Percentiles rank a stretch among this genome's conserved stretches.
Conservation (phyloP, 2,888 invertebrate species). For the Xestia rhomboidea region DNA sequence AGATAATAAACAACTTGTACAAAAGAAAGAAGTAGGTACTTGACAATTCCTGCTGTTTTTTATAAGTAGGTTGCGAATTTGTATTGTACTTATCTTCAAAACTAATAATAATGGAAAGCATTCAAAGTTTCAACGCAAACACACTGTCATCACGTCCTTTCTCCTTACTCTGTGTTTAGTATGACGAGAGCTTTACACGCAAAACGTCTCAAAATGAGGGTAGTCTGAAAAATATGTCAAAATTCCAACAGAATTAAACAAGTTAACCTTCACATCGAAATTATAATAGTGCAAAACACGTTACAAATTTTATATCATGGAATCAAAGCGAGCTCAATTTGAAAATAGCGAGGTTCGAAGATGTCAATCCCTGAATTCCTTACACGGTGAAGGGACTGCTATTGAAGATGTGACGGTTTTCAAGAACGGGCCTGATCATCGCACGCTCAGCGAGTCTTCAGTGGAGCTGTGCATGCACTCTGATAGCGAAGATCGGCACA, state of each 20-base stretch:
- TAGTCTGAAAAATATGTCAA: slow-evolving; percentile 6
- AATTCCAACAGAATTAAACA: not conserved
- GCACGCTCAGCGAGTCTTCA: slow-evolving; percentile 71
- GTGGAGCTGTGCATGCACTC: slow-evolving; percentile 68
- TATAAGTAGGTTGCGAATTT: no score
- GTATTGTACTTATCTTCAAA: no score
- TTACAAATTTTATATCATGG: slow-evolving; percentile 30
- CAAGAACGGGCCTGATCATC: slow-evolving; percentile 41
- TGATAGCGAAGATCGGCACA: slow-evolving; percentile 63
- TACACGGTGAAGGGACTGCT: slow-evolving; percentile 47
- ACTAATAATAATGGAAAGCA: no score
- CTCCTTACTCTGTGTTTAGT: not conserved
- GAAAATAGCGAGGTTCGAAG: slow-evolving; percentile 15
- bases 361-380: slow-evolving; percentile 53
- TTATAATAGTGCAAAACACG: not conserved
- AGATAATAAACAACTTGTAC: no score
- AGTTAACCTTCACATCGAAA: slow-evolving; percentile 4
- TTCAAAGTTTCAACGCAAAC: no score
- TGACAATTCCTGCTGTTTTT: no score
- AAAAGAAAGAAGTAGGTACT: no score
- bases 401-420: slow-evolving; percentile 23
- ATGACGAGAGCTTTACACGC: not conserved
- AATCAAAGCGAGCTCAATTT: slow-evolving; percentile 19
- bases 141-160: no score
- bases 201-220: slow-evolving; percentile 23